Conservation (phyloP, 2,888 invertebrate genomes). For the Abscondita cerata region DNA sequence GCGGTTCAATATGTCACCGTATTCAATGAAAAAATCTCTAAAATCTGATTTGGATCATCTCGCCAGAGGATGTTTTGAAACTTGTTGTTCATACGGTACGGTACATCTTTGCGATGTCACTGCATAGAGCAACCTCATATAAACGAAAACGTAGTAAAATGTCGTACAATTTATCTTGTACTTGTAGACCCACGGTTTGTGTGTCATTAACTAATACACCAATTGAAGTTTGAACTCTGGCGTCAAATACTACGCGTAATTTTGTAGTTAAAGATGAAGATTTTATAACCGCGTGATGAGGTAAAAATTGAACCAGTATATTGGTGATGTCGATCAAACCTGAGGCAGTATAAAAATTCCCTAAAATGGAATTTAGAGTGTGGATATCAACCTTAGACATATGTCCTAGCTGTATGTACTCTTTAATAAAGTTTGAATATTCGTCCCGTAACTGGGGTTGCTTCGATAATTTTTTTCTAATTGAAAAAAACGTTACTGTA, state of each 20-base stretch:
- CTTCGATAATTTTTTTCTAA: neutral
- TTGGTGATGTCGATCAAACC: neutral
- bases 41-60: neutral
- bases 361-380: too few species aligned
- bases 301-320: neutral
- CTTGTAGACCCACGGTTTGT: neutral
- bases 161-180: neutral
- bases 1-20: neutral
- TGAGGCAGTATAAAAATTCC: neutral
- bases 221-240: neutral
- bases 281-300: conserved; percentile 6
- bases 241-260: conserved; percentile 4
- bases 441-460: neutral
- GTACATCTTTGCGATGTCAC: too few species aligned
- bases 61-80: neutral
- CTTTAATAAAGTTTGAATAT: neutral
- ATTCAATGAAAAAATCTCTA: neutral
- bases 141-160: too few species aligned
- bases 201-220: neutral
- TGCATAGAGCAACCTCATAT: too few species aligned
- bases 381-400: neutral
- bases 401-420: neutral
- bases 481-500: neutral
- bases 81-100: neutral
- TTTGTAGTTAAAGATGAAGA: neutral